Conservation (phyloP, 1,140 invertebrate species). For the Leptinotarsa defecta region DNA sequence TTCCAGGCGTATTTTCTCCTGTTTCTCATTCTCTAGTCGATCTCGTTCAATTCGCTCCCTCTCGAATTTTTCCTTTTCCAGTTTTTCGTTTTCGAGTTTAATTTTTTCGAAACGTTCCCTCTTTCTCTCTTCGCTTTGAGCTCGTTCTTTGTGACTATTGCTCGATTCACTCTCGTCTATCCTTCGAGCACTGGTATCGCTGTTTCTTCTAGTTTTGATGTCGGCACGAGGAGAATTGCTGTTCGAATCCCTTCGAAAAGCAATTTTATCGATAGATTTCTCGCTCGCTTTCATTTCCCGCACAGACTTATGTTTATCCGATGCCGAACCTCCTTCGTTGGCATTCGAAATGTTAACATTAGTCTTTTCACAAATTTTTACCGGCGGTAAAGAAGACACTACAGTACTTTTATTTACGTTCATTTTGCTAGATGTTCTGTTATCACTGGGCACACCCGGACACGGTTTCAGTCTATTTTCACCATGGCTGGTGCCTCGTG, state of each 20-base stretch:
- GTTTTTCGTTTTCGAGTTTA: constrained; percentile 59
- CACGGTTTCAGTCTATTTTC: constrained; percentile 55
- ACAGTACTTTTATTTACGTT: constrained; percentile 54
- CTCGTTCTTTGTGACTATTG: constrained; percentile 46
- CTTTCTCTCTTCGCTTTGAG: constrained; percentile 47
- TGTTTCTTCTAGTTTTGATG: constrained; percentile 54
- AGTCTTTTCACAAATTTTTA: constrained; percentile 41
- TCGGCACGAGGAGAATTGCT: constrained; percentile 47
- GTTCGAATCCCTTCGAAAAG: constrained; percentile 44
- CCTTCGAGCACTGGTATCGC: constrained; percentile 50
- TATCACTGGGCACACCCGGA: constrained; percentile 53
- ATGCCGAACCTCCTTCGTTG: constrained; percentile 25
- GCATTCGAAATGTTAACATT: constrained; percentile 41
- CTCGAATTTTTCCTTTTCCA: constrained; percentile 52
- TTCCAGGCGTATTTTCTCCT: constrained; percentile 56
- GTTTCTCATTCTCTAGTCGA: constrained; percentile 57
- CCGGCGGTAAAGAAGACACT: constrained; percentile 36
- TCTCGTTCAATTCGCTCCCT: constrained; percentile 54
- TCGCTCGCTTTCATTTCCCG: constrained; percentile 20
- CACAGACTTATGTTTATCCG: constrained; percentile 28
- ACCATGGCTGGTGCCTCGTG: constrained; percentile 44
- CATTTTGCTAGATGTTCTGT: constrained; percentile 58
- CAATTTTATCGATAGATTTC: constrained; percentile 46
- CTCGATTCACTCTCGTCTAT: constrained; percentile 42
- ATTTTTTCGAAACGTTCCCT: constrained; percentile 57